Percentiles rank a stretch among this genome's conserved stretches.
Conservation (phyloP, 2,888 invertebrate species). For the Drosophila crucigera region DNA sequence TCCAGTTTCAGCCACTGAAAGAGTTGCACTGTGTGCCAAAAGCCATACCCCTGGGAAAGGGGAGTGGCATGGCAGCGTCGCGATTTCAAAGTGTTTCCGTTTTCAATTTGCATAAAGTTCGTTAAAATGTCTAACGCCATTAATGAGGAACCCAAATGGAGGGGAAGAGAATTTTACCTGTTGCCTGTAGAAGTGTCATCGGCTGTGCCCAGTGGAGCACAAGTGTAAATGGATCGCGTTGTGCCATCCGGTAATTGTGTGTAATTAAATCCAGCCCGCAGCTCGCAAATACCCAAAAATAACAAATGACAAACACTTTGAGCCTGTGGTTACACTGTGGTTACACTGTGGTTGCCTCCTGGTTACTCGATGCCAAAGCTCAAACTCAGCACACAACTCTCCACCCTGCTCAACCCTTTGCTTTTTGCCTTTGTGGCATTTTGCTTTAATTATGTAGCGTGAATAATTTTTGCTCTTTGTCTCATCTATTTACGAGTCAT, state of each 20-base stretch:
- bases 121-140: slow-evolving; percentile 75
- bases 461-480: slow-evolving; percentile 74
- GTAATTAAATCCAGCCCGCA: slow-evolving; percentile 83
- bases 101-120: slow-evolving; percentile 85
- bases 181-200: slow-evolving; percentile 48
- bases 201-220: slow-evolving; percentile 42
- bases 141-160: slow-evolving; percentile 67
- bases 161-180: slow-evolving; percentile 49
- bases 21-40: slow-evolving; percentile 41
- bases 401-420: slow-evolving; percentile 38
- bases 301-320: slow-evolving; percentile 80
- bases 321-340: slow-evolving; percentile 22
- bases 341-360: slow-evolving; percentile 31
- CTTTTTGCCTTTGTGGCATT: slow-evolving; percentile 57
- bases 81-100: slow-evolving; percentile 83
- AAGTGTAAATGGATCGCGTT: slow-evolving; percentile 81
- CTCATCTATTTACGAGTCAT: slow-evolving; percentile 60
- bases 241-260: slow-evolving; percentile 84
- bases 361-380: slow-evolving; percentile 49
- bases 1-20: slow-evolving; percentile 40
- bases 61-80: slow-evolving; percentile 7
- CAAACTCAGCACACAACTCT: slow-evolving; percentile 6
- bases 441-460: slow-evolving; percentile 83
- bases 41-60: background rate
- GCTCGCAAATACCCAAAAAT: slow-evolving; percentile 35